Conservation (phyloP, 2,797 vertebrate species). For the Chrosomus eos region DNA sequence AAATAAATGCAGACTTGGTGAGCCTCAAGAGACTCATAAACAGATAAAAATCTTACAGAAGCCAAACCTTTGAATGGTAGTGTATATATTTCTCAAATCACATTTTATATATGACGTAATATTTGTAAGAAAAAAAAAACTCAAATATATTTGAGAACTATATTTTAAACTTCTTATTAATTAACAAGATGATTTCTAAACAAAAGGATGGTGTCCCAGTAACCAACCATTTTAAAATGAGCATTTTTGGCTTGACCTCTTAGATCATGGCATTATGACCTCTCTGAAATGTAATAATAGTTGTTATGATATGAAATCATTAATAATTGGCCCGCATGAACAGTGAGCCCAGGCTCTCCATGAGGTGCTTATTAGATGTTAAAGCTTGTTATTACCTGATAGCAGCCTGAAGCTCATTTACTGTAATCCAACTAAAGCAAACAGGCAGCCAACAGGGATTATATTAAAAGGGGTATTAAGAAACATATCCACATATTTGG, state of each 20-base stretch:
- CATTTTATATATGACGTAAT: not conserved
- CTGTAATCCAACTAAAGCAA: slow-evolving; percentile 56
- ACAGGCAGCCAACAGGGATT: slow-evolving; percentile 52
- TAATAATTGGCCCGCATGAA: slow-evolving; percentile 23
- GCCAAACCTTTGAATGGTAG: not conserved
- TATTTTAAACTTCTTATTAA: not conserved
- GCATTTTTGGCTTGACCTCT: not conserved
- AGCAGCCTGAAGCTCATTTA: slow-evolving; percentile 58
- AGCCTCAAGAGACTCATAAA: not conserved
- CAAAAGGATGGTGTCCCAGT: not conserved
- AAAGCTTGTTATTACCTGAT: slow-evolving; percentile 62
- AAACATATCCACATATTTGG: slow-evolving; percentile 26
- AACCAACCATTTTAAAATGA: not conserved
- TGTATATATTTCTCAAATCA: not conserved
- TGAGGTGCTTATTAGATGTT: slow-evolving; percentile 59
- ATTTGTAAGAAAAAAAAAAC: not conserved
- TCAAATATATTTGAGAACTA: not conserved
- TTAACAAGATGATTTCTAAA: not conserved
- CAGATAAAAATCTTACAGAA: not conserved
- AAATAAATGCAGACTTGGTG: not conserved
- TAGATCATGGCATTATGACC: not conserved
- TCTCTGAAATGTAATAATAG: not conserved
- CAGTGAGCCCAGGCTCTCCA: slow-evolving; percentile 45
- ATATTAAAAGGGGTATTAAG: slow-evolving; percentile 47
- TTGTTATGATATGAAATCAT: slow-evolving; percentile 12